Conservation (phyloP, 2,113 vertebrate species). For the Proteles cristata region DNA sequence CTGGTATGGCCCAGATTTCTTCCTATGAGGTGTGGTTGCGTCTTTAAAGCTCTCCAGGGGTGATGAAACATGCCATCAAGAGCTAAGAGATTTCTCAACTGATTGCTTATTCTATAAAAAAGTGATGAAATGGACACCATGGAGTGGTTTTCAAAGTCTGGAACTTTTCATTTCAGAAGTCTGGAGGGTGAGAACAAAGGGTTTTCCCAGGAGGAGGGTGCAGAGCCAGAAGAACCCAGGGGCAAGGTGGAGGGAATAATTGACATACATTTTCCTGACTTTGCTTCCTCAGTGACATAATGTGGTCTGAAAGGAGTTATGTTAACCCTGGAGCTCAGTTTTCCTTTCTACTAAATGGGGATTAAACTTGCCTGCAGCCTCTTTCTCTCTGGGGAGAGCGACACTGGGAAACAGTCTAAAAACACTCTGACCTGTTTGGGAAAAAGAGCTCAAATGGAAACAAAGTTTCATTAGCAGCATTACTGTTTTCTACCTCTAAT, state of each 20-base stretch:
- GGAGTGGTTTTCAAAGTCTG: conserved; percentile 71
- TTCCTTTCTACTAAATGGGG: not conserved
- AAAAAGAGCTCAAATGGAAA: conserved; percentile 42
- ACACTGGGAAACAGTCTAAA: not conserved
- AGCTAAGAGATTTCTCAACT: conserved; percentile 71
- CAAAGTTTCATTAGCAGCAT: conserved; percentile 57
- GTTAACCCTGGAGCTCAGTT: not conserved
- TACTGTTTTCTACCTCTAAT: conserved; percentile 61
- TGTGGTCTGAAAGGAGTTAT: not conserved
- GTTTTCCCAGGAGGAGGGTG: not conserved
- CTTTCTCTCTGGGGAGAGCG: not conserved
- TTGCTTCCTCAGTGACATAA: not conserved
- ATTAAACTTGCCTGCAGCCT: not conserved
- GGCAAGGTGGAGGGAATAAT: not conserved
- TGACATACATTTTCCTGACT: not conserved
- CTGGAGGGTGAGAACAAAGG: conserved; percentile 1
- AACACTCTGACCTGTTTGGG: not conserved
- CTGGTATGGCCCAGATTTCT: conserved; percentile 41
- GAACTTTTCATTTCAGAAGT: conserved; percentile 59
- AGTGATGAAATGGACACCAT: conserved; percentile 77
- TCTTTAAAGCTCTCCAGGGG: conserved; percentile 70
- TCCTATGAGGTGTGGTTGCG: conserved; percentile 54
- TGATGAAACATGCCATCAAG: conserved; percentile 71
- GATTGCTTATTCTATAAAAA: conserved; percentile 75
- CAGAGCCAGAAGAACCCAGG: not conserved